phyloP scores from a whole-genome alignment of 2,888 invertebrate genomes.

The Melanchra persicariae region DNA sequence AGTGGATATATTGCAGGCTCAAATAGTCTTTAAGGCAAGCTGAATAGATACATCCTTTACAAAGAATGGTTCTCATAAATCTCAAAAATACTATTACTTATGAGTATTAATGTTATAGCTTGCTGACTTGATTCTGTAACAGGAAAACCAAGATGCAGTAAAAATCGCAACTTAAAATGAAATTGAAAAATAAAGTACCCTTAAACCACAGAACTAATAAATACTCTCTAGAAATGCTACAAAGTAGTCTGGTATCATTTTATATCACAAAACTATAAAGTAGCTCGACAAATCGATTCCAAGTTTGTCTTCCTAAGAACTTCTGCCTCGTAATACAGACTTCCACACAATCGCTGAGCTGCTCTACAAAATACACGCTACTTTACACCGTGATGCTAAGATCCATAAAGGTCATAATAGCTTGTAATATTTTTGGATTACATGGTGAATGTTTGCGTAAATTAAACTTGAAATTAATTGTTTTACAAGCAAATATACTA shows the following conservation, averaged over 20 bases:
- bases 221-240: slow-evolving; percentile 17
- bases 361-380: slow-evolving; percentile 15
- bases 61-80: too few species aligned
- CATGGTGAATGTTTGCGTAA: slow-evolving; percentile 24
- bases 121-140: background rate
- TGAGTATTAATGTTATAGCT: too few species aligned
- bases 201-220: slow-evolving; percentile 13
- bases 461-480: slow-evolving; percentile 45
- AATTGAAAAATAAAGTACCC: slow-evolving; percentile 14
- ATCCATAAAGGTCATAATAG: background rate
- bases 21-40: too few species aligned
- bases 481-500: slow-evolving; percentile 26
- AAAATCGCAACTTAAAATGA: background rate
- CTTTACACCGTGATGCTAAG: slow-evolving; percentile 9
- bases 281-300: slow-evolving; percentile 56
- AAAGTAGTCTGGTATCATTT: slow-evolving; percentile 41
- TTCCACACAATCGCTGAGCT: background rate
- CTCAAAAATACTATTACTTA: too few species aligned
- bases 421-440: slow-evolving; percentile 2
- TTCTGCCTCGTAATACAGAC: slow-evolving; percentile 30
- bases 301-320: slow-evolving; percentile 51
- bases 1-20: too few species aligned
- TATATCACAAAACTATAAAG: slow-evolving; percentile 50
- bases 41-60: too few species aligned
- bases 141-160: background rate